phyloP scores from a whole-genome alignment of 1,140 invertebrate species.

The Halotydeus destructor region DNA sequence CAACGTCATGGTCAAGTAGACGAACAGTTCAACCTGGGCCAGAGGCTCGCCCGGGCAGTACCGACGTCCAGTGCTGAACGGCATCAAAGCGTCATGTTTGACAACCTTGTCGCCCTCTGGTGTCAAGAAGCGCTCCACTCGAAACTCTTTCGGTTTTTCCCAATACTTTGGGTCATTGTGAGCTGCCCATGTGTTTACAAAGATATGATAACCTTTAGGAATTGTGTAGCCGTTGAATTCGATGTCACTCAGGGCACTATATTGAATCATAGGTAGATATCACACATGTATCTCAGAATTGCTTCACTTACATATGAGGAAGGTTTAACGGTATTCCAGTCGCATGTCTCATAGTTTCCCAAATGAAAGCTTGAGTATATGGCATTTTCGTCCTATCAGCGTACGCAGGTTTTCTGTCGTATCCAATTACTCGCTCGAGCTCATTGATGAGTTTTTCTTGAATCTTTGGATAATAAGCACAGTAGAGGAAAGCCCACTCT shows the following conservation, averaged over 20 bases:
- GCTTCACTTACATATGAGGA: slow-evolving; percentile 13
- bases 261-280: too few species aligned
- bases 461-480: slow-evolving; percentile 15
- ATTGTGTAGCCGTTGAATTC: slow-evolving; percentile 12
- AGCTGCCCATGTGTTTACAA: slow-evolving; percentile 41
- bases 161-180: slow-evolving; percentile 42
- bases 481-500: slow-evolving; percentile 15
- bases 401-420: slow-evolving; percentile 10
- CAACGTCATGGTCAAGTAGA: slow-evolving; percentile 51
- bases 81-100: slow-evolving; percentile 18
- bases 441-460: slow-evolving; percentile 17
- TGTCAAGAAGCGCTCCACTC: slow-evolving; percentile 38
- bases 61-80: too few species aligned
- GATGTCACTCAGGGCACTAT: slow-evolving; percentile 2
- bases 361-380: slow-evolving; percentile 17
- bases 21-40: slow-evolving; percentile 59
- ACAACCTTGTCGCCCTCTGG: slow-evolving; percentile 18
- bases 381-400: slow-evolving; percentile 15
- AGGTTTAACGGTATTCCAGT: slow-evolving; percentile 16
- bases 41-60: slow-evolving; percentile 64
- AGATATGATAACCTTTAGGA: slow-evolving; percentile 26
- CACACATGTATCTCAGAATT: too few species aligned
- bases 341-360: slow-evolving; percentile 15
- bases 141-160: slow-evolving; percentile 43
- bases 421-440: slow-evolving; percentile 18